Percentiles rank a stretch among this genome's conserved stretches.
Conservation (phyloP, 2,888 invertebrate species). For the Hoplodrina ambigua region DNA sequence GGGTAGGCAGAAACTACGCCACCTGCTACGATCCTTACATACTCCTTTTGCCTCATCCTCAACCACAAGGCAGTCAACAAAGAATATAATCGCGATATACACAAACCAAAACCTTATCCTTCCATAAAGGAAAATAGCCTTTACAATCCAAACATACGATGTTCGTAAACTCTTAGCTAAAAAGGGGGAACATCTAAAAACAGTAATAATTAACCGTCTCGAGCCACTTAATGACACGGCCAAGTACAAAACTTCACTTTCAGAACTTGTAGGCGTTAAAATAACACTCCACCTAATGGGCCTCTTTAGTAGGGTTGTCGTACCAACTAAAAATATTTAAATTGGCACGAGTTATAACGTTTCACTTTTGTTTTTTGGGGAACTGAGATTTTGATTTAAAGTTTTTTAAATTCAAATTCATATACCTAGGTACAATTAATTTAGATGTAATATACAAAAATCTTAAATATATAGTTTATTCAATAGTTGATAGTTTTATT, state of each 20-base stretch:
- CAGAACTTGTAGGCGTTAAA: slow-evolving; percentile 67
- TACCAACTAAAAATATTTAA: slow-evolving; percentile 1
- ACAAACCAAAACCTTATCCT: slow-evolving; percentile 19
- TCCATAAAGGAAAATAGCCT: slow-evolving; percentile 17
- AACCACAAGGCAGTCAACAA: not conserved
- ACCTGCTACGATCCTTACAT: too few species aligned
- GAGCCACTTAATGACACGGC: slow-evolving; percentile 66
- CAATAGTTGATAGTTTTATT: too few species aligned
- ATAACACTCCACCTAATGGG: slow-evolving; percentile 66
- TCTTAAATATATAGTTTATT: too few species aligned
- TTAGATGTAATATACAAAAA: too few species aligned
- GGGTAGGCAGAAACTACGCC: too few species aligned
- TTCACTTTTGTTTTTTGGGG: not conserved
- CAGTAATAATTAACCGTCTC: slow-evolving; percentile 66
- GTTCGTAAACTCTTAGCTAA: slow-evolving; percentile 40
- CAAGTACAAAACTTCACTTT: slow-evolving; percentile 69
- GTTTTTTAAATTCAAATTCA: too few species aligned
- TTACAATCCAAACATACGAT: slow-evolving; percentile 38
- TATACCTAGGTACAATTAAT: too few species aligned
- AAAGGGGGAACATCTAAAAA: slow-evolving; percentile 62
- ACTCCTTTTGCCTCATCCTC: too few species aligned
- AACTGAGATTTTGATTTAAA: not conserved
- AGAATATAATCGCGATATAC: not conserved
- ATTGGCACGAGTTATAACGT: not conserved
- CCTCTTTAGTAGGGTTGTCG: slow-evolving; percentile 59